These are phyloP conservation scores for Sebastes alutus DNA, from an alignment of 2,797 vertebrate species.

Conservation along the genomic window DNA sequence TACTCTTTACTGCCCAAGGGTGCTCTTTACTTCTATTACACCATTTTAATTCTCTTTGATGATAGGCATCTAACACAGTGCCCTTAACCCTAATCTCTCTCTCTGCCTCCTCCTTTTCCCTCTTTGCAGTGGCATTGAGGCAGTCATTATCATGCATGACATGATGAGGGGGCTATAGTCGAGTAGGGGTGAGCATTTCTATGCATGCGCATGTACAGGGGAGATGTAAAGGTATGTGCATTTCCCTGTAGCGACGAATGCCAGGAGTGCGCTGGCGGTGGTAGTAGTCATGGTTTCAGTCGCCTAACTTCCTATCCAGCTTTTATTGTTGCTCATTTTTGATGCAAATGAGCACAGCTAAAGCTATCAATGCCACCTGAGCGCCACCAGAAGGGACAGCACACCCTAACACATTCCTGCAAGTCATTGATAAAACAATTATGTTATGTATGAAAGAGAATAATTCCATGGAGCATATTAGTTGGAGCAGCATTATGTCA, in stretches of 20 bases:
- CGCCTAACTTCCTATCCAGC: constrained; percentile 2
- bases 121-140: constrained; percentile 35
- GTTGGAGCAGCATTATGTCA: no score
- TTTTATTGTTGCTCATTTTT: constrained; percentile 54
- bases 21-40: constrained; percentile 72
- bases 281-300: constrained; percentile 3
- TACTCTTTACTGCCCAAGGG: constrained; percentile 50
- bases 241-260: constrained; percentile 41
- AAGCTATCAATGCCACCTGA: constrained; percentile 51
- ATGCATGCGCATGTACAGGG: not conserved
- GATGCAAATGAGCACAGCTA: constrained; percentile 51
- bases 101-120: constrained; percentile 18
- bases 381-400: constrained; percentile 34
- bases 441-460: constrained; percentile 28
- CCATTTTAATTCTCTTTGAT: constrained; percentile 76
- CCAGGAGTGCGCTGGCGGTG: not conserved
- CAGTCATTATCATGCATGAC: constrained; percentile 38
- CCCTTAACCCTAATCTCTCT: constrained; percentile 52
- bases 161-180: not conserved
- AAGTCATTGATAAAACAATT: constrained; percentile 55
- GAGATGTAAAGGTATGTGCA: constrained; percentile 25
- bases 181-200: not conserved
- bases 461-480: not conserved
- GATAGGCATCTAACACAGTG: constrained; percentile 63
- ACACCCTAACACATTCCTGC: constrained; percentile 14